Base-by-base conservation (phyloP, 2,888 invertebrate genomes). In the Rhogogaster chlorosoma region DNA sequence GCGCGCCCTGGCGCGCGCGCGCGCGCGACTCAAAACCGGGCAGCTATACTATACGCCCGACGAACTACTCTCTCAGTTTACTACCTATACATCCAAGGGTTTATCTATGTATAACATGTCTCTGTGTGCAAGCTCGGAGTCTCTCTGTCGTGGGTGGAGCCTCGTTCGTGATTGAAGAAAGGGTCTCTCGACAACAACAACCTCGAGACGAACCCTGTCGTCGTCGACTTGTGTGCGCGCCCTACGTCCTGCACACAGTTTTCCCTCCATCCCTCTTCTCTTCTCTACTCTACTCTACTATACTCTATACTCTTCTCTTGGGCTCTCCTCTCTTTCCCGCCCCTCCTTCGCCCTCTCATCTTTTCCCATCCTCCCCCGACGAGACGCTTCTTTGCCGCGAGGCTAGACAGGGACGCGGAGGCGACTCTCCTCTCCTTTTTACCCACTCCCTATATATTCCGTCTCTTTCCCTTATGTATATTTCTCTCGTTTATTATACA, bases 91-190 rank as follows among this genome's bases (percentile, higher is more conserved):
- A n/a, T 53, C n/a, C n/a, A 53, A 6, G 3, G 53, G n/a, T 53
- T 29, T 61, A 61, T 61, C 9, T 26, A 61, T 61, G 61, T 26
- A 61, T 53, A 0, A 3, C 9, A 38, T 26, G 26, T 42, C n/a
- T 57, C 15, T 12, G 45, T 75, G 61, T 26, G 61, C 26, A 36
- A 29, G 85, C 83, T 75, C 61, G 82, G 32, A 71, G 36, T 71
- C 70, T 75, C 78, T 80, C 57, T 77, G 87, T 88, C 88, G 89
- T 91, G 91, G 91, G 91, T 91, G 91, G 91, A 91, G 90, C 88
- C 89, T 88, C 84, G 75, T 89, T 88, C 84, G 75, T 80, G 86
- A 77, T 82, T 89, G 89, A 91, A 88, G 88, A 90, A 91, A 90
- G 89, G 87, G 89, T 87, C 87, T 87, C 87, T 86, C 86, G 80